Percentiles rank a stretch among this genome's conserved stretches.
Conservation (phyloP, 2,888 invertebrate species). For the Pseudococcus viburni region DNA sequence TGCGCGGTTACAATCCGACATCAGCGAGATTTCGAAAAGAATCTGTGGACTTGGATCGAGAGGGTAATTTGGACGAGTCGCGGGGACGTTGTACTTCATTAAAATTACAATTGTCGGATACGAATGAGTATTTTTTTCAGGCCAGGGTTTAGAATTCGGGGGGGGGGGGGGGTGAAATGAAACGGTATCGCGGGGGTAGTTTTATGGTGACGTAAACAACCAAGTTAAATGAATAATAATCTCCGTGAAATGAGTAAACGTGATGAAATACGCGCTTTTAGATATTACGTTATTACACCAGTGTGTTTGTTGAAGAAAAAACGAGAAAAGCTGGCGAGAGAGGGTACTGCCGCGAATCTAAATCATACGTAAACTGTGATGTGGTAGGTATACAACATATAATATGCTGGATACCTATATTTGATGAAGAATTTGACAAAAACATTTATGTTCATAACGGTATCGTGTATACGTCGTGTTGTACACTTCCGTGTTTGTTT, state of each 20-base stretch:
- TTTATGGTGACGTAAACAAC: conserved; percentile 12
- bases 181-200: background rate
- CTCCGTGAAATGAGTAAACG: conserved; percentile 34
- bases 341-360: background rate
- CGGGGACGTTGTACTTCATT: conserved; percentile 7
- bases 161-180: background rate
- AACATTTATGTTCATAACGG: conserved; percentile 18
- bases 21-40: background rate
- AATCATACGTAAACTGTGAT: conserved; percentile 10
- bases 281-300: background rate
- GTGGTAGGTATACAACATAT: background rate
- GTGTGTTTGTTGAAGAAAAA: conserved; percentile 19
- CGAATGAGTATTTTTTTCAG: background rate
- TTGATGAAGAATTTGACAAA: background rate
- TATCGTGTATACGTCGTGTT: background rate
- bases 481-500: conserved; percentile 31
- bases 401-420: background rate
- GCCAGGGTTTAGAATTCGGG: background rate
- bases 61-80: background rate
- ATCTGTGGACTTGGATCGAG: background rate
- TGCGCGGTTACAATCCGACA: conserved; percentile 18
- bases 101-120: conserved; percentile 26
- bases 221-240: conserved; percentile 21
- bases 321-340: background rate
- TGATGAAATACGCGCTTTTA: conserved; percentile 4